phyloP scores from a whole-genome alignment of 1,140 invertebrate genomes.

The Scylla paramamosain region DNA sequence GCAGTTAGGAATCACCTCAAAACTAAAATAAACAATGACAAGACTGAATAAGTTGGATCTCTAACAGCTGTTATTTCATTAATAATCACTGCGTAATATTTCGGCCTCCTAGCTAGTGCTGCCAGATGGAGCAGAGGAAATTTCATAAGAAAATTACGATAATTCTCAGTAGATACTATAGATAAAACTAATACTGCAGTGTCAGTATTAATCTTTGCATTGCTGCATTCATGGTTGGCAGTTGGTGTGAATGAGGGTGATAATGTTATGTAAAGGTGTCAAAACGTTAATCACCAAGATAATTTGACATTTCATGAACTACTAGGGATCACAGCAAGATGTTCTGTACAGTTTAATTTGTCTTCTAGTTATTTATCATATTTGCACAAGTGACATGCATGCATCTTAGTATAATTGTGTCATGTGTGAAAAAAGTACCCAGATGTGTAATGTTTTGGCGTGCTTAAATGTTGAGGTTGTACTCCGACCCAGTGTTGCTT shows the following conservation, averaged over 20 bases:
- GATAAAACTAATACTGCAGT: not conserved
- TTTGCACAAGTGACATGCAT: conserved; percentile 23
- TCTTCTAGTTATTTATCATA: conserved; percentile 63
- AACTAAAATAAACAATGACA: no score
- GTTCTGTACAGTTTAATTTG: conserved; percentile 67
- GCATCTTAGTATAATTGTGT: conserved; percentile 47
- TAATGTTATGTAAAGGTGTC: conserved; percentile 21
- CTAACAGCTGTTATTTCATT: no score
- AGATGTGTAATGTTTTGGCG: conserved; percentile 58
- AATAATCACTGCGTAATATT: no score
- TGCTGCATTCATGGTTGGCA: not conserved
- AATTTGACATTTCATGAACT: conserved; percentile 48
- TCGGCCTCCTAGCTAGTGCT: no score
- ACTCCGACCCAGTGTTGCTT: conserved; percentile 30
- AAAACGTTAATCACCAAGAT: conserved; percentile 33
- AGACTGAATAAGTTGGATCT: no score
- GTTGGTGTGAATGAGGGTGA: not conserved
- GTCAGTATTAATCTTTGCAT: not conserved
- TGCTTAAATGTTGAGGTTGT: conserved; percentile 41
- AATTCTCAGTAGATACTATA: no score
- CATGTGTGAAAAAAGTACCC: conserved; percentile 41
- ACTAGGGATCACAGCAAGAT: conserved; percentile 24
- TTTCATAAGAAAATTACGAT: no score
- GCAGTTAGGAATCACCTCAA: no score
- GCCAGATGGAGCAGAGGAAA: no score